Base-by-base conservation (phyloP, 2,888 invertebrate genomes). In the Linnaemya vulpina region DNA sequence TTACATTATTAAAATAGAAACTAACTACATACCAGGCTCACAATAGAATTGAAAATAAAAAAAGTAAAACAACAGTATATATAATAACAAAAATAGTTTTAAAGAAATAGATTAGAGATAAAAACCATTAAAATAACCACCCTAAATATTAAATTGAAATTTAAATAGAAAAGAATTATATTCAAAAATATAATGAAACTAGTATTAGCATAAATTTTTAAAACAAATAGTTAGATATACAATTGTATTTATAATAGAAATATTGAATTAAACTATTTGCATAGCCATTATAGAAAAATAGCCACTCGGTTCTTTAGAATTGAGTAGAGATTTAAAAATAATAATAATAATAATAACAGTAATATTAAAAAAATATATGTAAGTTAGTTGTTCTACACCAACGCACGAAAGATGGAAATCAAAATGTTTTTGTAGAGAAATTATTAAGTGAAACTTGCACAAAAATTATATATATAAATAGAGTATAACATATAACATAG, bases 321-420 rank as follows among this genome's bases (percentile, higher is more conserved):
- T 5, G 35, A 15, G 11, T 62, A 65, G 2, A 30, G 13, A 4
- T 1, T 35, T 35, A 10, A 1, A 11, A 22, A 58, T n/a, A n/a
- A n/a, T n/a, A n/a, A n/a, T n/a, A n/a, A n/a, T n/a, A n/a, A n/a
- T n/a, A n/a, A n/a, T n/a, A n/a, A n/a, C n/a, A n/a, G n/a, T n/a
- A 60, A 74, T 40, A 71, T 22, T 3, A 58, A 68, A 60, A 62
- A n/a, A n/a, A n/a, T n/a, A n/a, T n/a, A n/a, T n/a, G n/a, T 53
- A 20, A 63, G 53, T 73, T 77, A 80, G 60, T 76, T 84, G 46
- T 84, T 70, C 74, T 11, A 81, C 75, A 74, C 53, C 71, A 79
- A 73, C 58, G 67, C 81, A 78, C 78, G 49, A 84, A 58, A 79
- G 49, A 62, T 60, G 60, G 58, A 75, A 30, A 10, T 55, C 30